These are phyloP conservation scores for Dromas ardeola DNA, from an alignment of 2,113 vertebrate genomes.

Conservation along the genomic window DNA sequence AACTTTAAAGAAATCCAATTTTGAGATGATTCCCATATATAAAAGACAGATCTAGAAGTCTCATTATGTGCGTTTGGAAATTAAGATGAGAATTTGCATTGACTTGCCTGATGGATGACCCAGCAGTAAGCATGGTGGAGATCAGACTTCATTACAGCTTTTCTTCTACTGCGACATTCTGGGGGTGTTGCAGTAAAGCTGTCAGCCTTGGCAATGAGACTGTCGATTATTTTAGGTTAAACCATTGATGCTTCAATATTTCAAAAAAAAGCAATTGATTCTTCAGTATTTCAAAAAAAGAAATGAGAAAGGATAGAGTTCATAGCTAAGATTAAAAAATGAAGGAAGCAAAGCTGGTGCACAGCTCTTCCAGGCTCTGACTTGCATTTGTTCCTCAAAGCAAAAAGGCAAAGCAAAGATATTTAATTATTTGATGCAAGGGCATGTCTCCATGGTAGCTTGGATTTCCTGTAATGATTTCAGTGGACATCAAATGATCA, in stretches of 20 bases:
- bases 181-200: neutral
- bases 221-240: neutral
- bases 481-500: neutral
- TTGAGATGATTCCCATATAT: neutral
- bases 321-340: neutral
- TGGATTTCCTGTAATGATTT: neutral
- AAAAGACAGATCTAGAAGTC: neutral
- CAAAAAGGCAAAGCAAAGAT: neutral
- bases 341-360: neutral
- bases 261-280: neutral
- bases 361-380: neutral
- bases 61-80: fast-evolving
- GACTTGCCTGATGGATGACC: fast-evolving
- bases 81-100: neutral
- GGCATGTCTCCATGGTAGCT: neutral
- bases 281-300: neutral
- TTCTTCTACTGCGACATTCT: neutral
- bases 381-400: neutral
- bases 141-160: neutral
- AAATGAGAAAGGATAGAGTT: neutral
- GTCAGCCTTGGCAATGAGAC: fast-evolving
- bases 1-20: neutral
- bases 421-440: neutral
- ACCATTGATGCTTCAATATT: neutral
- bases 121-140: neutral